Base-by-base conservation (phyloP, 1,140 invertebrate genomes). In the Coboldia fuscipes region DNA sequence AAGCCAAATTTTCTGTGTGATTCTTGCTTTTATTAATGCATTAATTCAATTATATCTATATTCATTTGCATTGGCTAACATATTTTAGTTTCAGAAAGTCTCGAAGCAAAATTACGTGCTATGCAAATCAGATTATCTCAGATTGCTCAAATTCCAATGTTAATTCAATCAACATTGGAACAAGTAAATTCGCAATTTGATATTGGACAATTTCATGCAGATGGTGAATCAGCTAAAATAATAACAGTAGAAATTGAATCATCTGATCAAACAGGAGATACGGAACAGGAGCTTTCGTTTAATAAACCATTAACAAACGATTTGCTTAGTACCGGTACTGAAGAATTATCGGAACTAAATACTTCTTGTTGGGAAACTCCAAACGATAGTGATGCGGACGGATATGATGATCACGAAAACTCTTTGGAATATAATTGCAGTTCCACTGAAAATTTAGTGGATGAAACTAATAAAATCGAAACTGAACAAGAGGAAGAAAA, bases 81-180 rank as follows among this genome's bases (percentile, higher is more conserved):
- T 7, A 8, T 24, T 24, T n/a, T n/a, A 7, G 6, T 30, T 16
- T 8, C 28, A 30, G 7, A 6, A 33, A 33, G 10, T 20, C 13
- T 54, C 19, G 48, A 54, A 39, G 33, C 43, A 39, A 46, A 48
- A 5, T 37, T 54, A 17, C 41, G 45, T 37, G 49, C 46, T 35
- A 50, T 54, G 51, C 51, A 54, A 36, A 42, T 48, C 2, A 54
- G 51, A 34, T 33, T 54, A 7, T 45, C 49, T 9, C 49, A 48
- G 41, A 54, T 54, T 15, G 51, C 51, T 20, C 47, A 51, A 41
- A 54, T 54, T 42, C 51, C 51, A 3, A 50, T 43, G 35, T 50
- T 54, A 16, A 36, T 54, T 2, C 41, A 37, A 39, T 51, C 48
- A n/a, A 54, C 51, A n/a, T 36, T 54, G 34, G 47, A 45, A 29